Base-by-base conservation (phyloP, 2,113 vertebrate species). In the Chaetodon auriga region DNA sequence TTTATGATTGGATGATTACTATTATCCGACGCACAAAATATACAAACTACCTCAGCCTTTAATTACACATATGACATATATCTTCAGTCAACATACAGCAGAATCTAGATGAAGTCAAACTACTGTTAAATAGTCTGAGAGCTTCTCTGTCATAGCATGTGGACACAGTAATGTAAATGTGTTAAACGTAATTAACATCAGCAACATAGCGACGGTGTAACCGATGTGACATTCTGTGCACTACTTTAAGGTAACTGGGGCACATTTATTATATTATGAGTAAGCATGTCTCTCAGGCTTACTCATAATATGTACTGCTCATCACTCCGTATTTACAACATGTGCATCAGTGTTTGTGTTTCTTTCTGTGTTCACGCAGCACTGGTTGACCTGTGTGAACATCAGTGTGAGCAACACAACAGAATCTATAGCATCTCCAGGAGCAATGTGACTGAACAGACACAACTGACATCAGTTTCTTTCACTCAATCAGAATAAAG, bases 231-330 rank as follows among this genome's bases (percentile, higher is more conserved):
- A n/a, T 49, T 65, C 16, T 48, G 30, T 38, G 49, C n/a, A 8
- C 48, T 43, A 46, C 38, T 68, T 57, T 16, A 54, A 53, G 49
- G 16, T 65, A 38, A 49, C n/a, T 38, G 6, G 45, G 43, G 38
- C 54, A 57, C 36, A 55, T 66, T 45, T 68, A 30, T 45, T 15
- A 35, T 30, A n/a, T 46, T 45, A 57, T 78, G 43, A 49, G 63
- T 38, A 61, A 15, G 55, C 35, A 69, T 78, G 43, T 68, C 45
- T 49, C 21, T 68, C 45, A 14, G 65, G 15, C 21, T 77, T 41
- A 68, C 74, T 76, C 49, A 76, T 35, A 15, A 12, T 15, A 61
- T 36, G 57, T 19, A 18, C 23, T 11, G 68, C 64, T 68, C 54
- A 38, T 68, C 30, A 18, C 41, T 78, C 41, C 13, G 15, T 25